Base-by-base conservation (phyloP, 1,140 invertebrate species). In the Microvelia longipes region DNA sequence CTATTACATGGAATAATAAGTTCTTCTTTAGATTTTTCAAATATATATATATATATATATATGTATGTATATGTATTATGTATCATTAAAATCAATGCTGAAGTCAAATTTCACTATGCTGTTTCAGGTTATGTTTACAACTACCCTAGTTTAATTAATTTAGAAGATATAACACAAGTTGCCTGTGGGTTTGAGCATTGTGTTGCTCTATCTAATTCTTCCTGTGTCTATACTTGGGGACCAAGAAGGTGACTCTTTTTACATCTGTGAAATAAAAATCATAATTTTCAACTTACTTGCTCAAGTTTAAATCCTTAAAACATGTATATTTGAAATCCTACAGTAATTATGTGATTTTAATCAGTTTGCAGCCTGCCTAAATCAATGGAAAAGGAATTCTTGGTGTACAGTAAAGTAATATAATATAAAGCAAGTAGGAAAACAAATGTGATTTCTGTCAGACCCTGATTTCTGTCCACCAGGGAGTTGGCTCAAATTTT, bases 131-230 rank as follows among this genome's bases (percentile, higher is more conserved):
- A 29, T 19, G 68, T 65, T 29, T 72, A 68, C 30, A 66, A 26
- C 28, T 26, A 66, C 15, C 68, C 71, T 14, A 70, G 62, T 35
- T 24, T 68, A 27, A 28, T 67, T 15, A 67, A 50, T 63, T n/a
- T 71, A 71, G 72, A 71, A 69, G 71, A 70, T 60, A 70, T 68
- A 30, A n/a, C 66, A 69, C 85, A 91, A 75, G 77, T 93, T 62
- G 80, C 81, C 67, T 88, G 88, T 79, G 92, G 93, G 1, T 86
- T 87, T 77, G 90, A 93, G 77, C 92, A 94, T 79, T 85, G 83
- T 25, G 75, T 94, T 15, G 71, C 92, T 35, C 79, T 94, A 1
- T 86, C 89, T 68, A 82, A 84, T 71, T 80, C 82, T 75, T 91
- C 92, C 0, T 82, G 83, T 73, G 82, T 95, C 70, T 93, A 88